A percentile compares a stretch with the other conserved stretches of the same genome.
phyloP scores from a whole-genome alignment of 2,888 invertebrate species.

The Chrysolina haemoptera region DNA sequence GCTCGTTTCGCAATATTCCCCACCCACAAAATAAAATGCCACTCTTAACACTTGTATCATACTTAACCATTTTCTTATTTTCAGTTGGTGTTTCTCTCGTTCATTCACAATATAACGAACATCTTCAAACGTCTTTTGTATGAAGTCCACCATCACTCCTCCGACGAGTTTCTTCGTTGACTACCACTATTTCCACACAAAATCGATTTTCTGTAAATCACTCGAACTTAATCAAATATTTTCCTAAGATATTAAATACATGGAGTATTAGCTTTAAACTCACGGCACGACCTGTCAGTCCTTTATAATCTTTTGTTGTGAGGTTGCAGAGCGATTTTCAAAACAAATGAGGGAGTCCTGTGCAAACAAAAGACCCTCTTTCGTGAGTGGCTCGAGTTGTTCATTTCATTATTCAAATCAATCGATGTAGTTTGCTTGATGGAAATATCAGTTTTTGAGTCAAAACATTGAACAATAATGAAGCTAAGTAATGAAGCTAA shows the following conservation, averaged over 20 bases:
- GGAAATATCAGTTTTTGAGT: background rate
- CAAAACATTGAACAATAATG: background rate
- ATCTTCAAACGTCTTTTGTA: no score
- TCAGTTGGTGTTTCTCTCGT: no score
- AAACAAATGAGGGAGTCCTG: conserved; percentile 60
- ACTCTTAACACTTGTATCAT: no score
- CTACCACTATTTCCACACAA: background rate
- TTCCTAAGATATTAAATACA: conserved; percentile 36
- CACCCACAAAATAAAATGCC: no score
- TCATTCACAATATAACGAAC: no score
- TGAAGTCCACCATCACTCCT: no score
- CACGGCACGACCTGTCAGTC: conserved; percentile 50
- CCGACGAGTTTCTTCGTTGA: background rate
- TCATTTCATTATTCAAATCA: conserved; percentile 45
- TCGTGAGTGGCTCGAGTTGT: conserved; percentile 36
- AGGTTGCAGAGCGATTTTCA: conserved; percentile 59
- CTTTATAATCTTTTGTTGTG: conserved; percentile 61
- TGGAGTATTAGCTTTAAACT: conserved; percentile 50
- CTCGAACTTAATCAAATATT: conserved; percentile 38
- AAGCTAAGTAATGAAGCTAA: no score
- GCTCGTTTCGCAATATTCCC: no score
- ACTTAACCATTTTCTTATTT: no score
- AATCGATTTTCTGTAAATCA: conserved; percentile 32
- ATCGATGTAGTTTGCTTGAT: conserved; percentile 27
- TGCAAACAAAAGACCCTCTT: conserved; percentile 57